Percentiles rank a stretch among this genome's conserved stretches.
Conservation (phyloP, 2,888 invertebrate species). For the Agonum fuliginosum region DNA sequence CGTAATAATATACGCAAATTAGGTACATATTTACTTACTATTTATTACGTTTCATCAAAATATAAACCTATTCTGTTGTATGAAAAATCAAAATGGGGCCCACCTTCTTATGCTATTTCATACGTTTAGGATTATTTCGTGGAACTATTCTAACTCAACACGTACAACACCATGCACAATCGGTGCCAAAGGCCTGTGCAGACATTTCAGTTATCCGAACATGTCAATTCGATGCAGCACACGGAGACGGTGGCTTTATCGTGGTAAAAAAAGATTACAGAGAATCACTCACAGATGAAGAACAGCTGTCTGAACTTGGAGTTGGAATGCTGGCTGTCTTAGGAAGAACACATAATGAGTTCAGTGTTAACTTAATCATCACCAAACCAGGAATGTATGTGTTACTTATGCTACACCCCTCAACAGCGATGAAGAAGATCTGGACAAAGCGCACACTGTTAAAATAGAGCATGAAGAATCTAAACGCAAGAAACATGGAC, state of each 20-base stretch:
- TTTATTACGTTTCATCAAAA: no score
- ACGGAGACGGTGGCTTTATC: constrained; percentile 78
- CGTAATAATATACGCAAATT: not conserved
- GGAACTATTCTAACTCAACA: constrained; percentile 89
- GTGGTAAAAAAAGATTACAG: constrained; percentile 70
- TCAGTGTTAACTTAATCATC: constrained; percentile 78
- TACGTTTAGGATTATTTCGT: constrained; percentile 93
- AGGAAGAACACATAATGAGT: constrained; percentile 78
- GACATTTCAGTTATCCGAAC: constrained; percentile 91
- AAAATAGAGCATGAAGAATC: constrained; percentile 8
- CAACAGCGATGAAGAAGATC: constrained; percentile 66
- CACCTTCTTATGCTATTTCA: no score
- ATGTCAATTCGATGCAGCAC: constrained; percentile 78
- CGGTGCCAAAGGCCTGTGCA: constrained; percentile 82
- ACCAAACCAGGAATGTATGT: constrained; percentile 87
- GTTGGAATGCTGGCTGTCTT: constrained; percentile 78
- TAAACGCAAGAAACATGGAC: constrained; percentile 1
- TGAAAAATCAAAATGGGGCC: no score
- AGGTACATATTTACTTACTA: no score
- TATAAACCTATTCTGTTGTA: no score
- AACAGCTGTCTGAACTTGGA: constrained; percentile 45
- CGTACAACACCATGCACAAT: constrained; percentile 86
- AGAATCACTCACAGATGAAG: constrained; percentile 69
- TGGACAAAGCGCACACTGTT: constrained; percentile 56
- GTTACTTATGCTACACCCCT: constrained; percentile 90